phyloP scores from a whole-genome alignment of 2,888 invertebrate genomes.

The Tanytarsus gracilentus region DNA sequence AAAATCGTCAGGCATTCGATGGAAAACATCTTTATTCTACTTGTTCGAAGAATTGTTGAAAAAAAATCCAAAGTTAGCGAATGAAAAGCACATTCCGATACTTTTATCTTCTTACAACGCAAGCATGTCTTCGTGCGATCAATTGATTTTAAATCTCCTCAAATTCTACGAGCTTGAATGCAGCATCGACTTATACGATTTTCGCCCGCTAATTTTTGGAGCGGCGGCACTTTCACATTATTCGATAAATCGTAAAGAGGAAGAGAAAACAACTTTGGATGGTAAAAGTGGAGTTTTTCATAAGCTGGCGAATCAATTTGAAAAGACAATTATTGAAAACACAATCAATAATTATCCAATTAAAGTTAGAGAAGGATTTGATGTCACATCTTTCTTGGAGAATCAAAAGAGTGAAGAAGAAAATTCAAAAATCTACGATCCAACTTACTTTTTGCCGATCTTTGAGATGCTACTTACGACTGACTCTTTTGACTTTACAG shows the following conservation, averaged over 20 bases:
- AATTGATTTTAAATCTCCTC: constrained; percentile 57
- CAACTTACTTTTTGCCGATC: constrained; percentile 69
- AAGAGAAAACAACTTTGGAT: constrained; percentile 48
- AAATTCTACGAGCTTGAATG: constrained; percentile 56
- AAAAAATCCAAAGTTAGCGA: constrained; percentile 55
- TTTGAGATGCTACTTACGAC: constrained; percentile 65
- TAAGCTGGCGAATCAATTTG: constrained; percentile 7
- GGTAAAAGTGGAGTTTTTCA: background rate
- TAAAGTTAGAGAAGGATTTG: constrained; percentile 46
- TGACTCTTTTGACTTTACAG: constrained; percentile 62
- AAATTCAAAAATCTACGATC: constrained; percentile 57
- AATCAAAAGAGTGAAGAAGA: background rate
- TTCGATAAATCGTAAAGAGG: constrained; percentile 48
- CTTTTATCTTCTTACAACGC: constrained; percentile 71
- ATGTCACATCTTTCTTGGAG: background rate
- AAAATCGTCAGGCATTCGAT: constrained; percentile 41
- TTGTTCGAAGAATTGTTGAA: constrained; percentile 54
- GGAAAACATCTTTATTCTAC: constrained; percentile 55
- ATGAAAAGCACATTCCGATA: constrained; percentile 60
- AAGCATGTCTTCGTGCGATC: constrained; percentile 59
- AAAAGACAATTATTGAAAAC: constrained; percentile 45
- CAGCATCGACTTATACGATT: constrained; percentile 54
- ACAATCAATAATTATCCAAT: constrained; percentile 67
- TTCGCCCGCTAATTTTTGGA: constrained; percentile 77
- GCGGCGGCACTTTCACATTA: constrained; percentile 70